These are phyloP conservation scores for Hippasteria phrygiana DNA, from an alignment of 53 echinoderm and acorn worm species.

Conservation along the genomic window DNA sequence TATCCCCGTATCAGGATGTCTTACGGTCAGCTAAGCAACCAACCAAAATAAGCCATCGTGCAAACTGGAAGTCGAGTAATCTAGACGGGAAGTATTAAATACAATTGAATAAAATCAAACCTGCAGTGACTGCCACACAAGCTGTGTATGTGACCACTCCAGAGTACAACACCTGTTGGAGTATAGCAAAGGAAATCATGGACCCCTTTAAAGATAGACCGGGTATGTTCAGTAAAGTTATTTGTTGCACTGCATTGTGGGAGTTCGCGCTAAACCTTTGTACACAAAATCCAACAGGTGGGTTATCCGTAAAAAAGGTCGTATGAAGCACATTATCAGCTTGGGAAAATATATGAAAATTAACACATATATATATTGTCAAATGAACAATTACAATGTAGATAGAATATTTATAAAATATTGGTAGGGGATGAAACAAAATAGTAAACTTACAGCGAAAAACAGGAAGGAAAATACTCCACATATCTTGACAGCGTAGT, in stretches of 20 bases:
- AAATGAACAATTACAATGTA: too few species aligned
- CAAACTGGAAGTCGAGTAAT: too few species aligned
- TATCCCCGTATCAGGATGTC: too few species aligned
- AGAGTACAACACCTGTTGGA: conserved; percentile 39
- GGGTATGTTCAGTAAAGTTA: not conserved
- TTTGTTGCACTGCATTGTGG: not conserved
- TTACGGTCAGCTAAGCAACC: too few species aligned
- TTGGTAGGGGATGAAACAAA: not conserved
- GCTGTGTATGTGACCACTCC: conserved; percentile 52
- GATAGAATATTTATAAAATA: too few species aligned
- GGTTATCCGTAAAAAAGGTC: too few species aligned
- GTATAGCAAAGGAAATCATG: not conserved
- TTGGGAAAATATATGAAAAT: too few species aligned
- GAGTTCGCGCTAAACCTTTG: not conserved
- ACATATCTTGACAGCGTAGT: conserved; percentile 37
- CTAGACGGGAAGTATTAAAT: too few species aligned
- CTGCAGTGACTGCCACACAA: conserved; percentile 46
- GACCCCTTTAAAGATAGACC: not conserved
- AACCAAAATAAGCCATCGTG: too few species aligned
- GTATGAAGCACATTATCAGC: too few species aligned
- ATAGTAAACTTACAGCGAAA: conserved; percentile 37
- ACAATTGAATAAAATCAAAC: not conserved
- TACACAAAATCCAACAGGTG: too few species aligned
- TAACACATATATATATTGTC: too few species aligned
- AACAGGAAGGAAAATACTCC: conserved; percentile 43